A percentile compares a stretch with the other conserved stretches of the same genome.
Evolutionary conservation across 2,888 invertebrate genomes (phyloP).

Genomic region (Melikaiella ostensackeni): DNA sequence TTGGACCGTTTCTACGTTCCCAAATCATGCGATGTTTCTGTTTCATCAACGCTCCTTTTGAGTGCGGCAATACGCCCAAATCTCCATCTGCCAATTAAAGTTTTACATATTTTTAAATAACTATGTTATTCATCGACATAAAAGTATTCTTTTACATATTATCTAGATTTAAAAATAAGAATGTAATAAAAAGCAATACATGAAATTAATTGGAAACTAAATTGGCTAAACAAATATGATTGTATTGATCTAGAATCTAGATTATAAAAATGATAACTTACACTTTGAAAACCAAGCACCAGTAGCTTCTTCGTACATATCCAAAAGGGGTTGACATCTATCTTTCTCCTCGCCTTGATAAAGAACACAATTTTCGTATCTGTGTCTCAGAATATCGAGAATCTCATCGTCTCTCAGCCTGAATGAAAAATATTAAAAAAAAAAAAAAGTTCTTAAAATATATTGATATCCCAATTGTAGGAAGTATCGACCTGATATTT

Average conservation of each 20-base stretch:
- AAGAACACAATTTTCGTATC: conserved; percentile 91
- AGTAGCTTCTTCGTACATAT: conserved; percentile 86
- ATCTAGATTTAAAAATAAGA: too few species aligned
- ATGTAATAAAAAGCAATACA: neutral
- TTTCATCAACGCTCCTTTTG: conserved; percentile 92
- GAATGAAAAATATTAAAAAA: conserved; percentile 59
- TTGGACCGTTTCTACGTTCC: conserved; percentile 94
- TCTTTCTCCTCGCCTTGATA: conserved; percentile 83
- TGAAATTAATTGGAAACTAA: neutral
- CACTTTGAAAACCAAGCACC: conserved; percentile 97
- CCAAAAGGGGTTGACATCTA: conserved; percentile 84
- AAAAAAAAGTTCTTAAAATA: conserved; percentile 1
- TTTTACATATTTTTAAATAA: neutral
- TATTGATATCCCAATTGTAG: neutral
- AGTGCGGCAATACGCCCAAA: conserved; percentile 86
- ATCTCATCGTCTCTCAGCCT: conserved; percentile 92
- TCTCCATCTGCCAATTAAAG: conserved; percentile 89
- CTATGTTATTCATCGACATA: too few species aligned
- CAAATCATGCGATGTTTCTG: conserved; percentile 99
- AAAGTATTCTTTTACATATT: too few species aligned
- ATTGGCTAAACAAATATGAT: neutral
- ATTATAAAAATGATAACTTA: conserved; percentile 77
- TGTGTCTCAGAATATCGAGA: conserved; percentile 87
- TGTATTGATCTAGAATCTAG: neutral
- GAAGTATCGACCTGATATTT: too few species aligned